Evolutionary conservation across 1,140 invertebrate genomes (phyloP), one percentile per base, ranked within the genome.

Genomic region (Armadillidium nasatum): DNA sequence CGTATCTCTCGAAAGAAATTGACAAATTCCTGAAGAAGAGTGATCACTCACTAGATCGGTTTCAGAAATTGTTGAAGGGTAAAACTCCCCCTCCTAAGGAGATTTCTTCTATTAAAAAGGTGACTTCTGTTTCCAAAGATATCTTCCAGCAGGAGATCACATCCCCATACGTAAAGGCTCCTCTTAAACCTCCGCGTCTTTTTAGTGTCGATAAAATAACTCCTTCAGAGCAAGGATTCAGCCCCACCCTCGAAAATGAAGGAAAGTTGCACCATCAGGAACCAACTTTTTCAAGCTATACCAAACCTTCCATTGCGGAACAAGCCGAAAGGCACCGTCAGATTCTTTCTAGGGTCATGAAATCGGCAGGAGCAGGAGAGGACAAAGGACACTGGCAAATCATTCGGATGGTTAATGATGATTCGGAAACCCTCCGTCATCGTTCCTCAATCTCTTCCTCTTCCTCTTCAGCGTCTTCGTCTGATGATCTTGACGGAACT

Each of bases 31-130:
- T 94, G 9, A 89, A 89, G 82, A 88, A 91, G 73, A 94, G 92
- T 4, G 92, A 94, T 83, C 92, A 94, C 83, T 88, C 93, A 0
- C 92, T 92, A 88, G 91, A 94, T 79, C 92, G 93, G 82, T 94
- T 92, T 92, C 87, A 88, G 76, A 86, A 88, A 74, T 80, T 90
- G 7, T 76, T 75, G 15, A 73, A 73, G 71, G 22, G 44, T 50
- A 69, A 13, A 79, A 77, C 71, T 23, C 50, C 46, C 9, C 46
- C 46, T 15, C 46, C 46, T 9, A 50, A 50, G 46, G 9, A 9
- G 46, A 15, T 50, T 50, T 10, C 9, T 15, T 50, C 46, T 50
- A 10, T 50, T 15, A 15, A 50, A 9, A 50, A 10, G 9, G 46
- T 9, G 46, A 15, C 9, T 50, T 15, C 15, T 50, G 9, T 50